Conservation (phyloP, 2,797 vertebrate genomes). For the Botia almorhae region DNA sequence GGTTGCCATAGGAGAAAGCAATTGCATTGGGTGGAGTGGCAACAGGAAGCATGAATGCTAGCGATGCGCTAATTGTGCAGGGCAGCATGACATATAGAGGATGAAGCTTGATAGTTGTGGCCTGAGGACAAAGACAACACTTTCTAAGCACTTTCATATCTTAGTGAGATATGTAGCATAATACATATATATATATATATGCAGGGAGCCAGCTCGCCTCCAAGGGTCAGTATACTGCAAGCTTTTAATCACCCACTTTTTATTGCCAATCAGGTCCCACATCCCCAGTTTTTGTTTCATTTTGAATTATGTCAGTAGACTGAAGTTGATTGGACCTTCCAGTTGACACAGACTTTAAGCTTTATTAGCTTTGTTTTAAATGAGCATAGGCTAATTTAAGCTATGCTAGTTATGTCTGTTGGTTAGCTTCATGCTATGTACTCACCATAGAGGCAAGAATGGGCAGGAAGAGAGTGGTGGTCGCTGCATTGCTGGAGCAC, state of each 20-base stretch:
- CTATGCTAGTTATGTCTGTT: neutral
- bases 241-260: no score
- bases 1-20: constrained; percentile 90
- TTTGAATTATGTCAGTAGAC: no score
- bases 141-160: no score
- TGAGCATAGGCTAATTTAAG: constrained; percentile 74
- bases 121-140: constrained; percentile 67
- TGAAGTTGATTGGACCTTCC: no score
- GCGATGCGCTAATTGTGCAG: constrained; percentile 85
- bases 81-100: constrained; percentile 91
- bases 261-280: no score
- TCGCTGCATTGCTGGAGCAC: constrained; percentile 92
- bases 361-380: constrained; percentile 55
- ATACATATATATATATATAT: no score
- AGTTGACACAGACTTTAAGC: constrained; percentile 58
- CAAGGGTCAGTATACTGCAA: no score
- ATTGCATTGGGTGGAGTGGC: constrained; percentile 94
- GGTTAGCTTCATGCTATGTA: neutral
- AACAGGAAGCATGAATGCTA: constrained; percentile 97
- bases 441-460: constrained; percentile 82
- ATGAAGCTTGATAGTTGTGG: constrained; percentile 83
- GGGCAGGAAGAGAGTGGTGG: constrained; percentile 85
- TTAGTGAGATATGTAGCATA: no score
- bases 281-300: no score
- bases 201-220: no score